A percentile compares a stretch with the other conserved stretches of the same genome.
phyloP scores from a whole-genome alignment of 2,888 invertebrate genomes.

The Drosophila bunnanda region DNA sequence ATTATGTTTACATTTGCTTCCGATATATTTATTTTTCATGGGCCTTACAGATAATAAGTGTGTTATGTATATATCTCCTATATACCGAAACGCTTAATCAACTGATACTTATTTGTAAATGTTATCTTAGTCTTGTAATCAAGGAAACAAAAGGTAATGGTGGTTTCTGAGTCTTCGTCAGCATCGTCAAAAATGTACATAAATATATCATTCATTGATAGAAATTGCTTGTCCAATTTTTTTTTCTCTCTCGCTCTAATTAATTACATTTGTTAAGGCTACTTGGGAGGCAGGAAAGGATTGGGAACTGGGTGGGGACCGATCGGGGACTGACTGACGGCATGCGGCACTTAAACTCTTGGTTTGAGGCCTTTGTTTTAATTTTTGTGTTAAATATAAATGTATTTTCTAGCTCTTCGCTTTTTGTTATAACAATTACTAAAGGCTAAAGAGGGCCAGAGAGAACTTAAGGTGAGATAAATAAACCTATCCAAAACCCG shows the following conservation, averaged over 20 bases:
- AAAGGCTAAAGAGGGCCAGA: not conserved
- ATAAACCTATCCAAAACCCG: not conserved
- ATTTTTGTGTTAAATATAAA: not conserved
- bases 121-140: not conserved
- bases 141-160: conserved; percentile 15
- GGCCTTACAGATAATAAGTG: conserved; percentile 2
- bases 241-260: too few relatives aligned
- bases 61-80: conserved; percentile 13
- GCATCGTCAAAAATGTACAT: conserved; percentile 9
- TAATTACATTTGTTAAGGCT: conserved; percentile 1
- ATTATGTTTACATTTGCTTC: conserved; percentile 5
- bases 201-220: not conserved
- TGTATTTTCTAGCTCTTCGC: not conserved
- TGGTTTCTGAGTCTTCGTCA: conserved; percentile 4
- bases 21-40: conserved; percentile 9
- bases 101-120: not conserved
- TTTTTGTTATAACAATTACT: not conserved
- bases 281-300: not conserved
- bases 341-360: not conserved
- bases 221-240: conserved; percentile 1
- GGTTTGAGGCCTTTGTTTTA: not conserved
- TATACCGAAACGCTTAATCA: conserved; percentile 7
- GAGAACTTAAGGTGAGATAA: conserved; percentile 17
- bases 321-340: not conserved
- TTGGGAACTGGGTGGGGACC: not conserved